These are phyloP conservation scores for Diploscapter pachys DNA, from an alignment of 1,140 invertebrate genomes.

Conservation along the genomic window DNA sequence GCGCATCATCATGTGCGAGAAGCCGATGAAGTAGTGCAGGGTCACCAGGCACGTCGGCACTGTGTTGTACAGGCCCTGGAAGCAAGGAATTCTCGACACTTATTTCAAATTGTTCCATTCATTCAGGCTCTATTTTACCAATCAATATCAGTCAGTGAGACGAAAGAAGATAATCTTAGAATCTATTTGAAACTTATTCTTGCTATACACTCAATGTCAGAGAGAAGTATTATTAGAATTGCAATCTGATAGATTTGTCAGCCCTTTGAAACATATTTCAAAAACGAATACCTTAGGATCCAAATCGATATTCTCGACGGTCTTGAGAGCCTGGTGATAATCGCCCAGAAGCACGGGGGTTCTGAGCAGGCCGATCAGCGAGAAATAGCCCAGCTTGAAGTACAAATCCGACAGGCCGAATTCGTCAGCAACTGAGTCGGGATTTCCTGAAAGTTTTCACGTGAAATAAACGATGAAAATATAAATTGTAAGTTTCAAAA, in stretches of 20 bases:
- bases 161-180: too few relatives aligned
- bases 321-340: slow-evolving; percentile 97
- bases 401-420: slow-evolving; percentile 93
- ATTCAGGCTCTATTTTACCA: too few relatives aligned
- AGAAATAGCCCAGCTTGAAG: slow-evolving; percentile 99
- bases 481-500: too few relatives aligned
- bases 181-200: too few relatives aligned
- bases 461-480: too few relatives aligned
- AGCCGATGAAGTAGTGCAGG: slow-evolving; percentile 97
- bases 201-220: too few relatives aligned
- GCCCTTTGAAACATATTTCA: slow-evolving; percentile 19
- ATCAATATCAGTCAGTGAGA: too few relatives aligned
- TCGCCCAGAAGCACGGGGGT: slow-evolving; percentile 94
- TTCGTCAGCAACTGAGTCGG: slow-evolving; percentile 89
- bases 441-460: slow-evolving; percentile 69
- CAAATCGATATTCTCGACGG: slow-evolving; percentile 90
- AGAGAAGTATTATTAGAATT: too few relatives aligned
- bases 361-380: slow-evolving; percentile 85
- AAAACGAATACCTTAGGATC: slow-evolving; percentile 79
- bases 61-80: slow-evolving; percentile 82
- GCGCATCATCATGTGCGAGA: slow-evolving; percentile 99
- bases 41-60: slow-evolving; percentile 98
- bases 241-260: slow-evolving; percentile 24
- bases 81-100: too few relatives aligned
- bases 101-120: too few relatives aligned